Evolutionary conservation across 1,140 invertebrate genomes (phyloP).

Genomic region (Aplysia californica): DNA sequence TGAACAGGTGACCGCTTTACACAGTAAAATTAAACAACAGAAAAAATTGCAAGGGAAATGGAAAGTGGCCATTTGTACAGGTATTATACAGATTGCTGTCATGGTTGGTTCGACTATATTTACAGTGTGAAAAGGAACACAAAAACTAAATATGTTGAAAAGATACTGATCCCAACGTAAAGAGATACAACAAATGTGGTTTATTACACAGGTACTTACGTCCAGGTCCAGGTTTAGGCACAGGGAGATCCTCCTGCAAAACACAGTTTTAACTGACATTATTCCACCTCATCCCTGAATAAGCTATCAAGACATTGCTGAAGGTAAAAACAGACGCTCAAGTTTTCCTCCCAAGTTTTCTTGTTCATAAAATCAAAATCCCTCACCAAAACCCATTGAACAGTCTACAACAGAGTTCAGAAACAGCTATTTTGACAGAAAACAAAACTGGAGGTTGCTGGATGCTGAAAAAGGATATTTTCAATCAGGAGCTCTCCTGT

Average conservation of each 20-base stretch:
- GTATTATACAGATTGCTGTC: not conserved
- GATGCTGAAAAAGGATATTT: no score
- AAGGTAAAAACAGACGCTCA: no score
- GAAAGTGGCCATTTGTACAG: not conserved
- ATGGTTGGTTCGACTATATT: not conserved
- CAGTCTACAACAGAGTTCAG: no score
- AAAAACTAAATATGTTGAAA: not conserved
- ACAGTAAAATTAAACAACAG: not conserved
- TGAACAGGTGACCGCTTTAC: no score
- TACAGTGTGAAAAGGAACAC: not conserved
- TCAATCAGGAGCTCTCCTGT: no score
- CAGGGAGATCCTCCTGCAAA: constrained; percentile 58
- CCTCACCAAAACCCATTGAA: no score
- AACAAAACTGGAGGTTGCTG: no score
- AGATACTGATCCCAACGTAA: not conserved
- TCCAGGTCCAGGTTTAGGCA: constrained; percentile 59
- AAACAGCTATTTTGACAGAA: no score
- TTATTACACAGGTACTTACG: constrained; percentile 45
- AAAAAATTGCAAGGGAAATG: not conserved
- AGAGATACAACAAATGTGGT: not conserved
- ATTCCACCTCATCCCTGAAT: no score
- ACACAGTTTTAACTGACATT: not conserved
- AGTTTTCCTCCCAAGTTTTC: no score
- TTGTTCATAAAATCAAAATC: no score
- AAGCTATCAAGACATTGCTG: no score